These are phyloP conservation scores for Pipistrellus nathusii DNA, from an alignment of 2,797 vertebrate species.

Conservation along the genomic window DNA sequence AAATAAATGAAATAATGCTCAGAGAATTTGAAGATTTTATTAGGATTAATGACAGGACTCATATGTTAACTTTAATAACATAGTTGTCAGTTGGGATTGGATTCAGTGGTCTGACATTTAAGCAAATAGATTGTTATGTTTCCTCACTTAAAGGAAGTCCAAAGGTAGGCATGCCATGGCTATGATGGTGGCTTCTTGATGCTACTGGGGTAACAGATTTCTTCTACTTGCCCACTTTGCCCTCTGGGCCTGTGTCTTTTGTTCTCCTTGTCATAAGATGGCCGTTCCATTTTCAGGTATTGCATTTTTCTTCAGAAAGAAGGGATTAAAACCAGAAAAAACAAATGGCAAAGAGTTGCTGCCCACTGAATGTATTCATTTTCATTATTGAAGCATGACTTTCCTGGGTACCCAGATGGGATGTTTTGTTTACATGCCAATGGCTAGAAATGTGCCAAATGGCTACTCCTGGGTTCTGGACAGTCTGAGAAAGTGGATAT, in stretches of 20 bases:
- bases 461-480: background rate
- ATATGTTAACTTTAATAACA: background rate
- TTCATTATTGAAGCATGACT: background rate
- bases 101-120: background rate
- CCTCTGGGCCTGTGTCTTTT: background rate
- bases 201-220: accelerated
- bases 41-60: background rate
- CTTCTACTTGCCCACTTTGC: background rate
- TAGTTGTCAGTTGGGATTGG: background rate
- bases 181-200: accelerated
- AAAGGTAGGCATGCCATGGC: background rate
- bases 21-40: background rate
- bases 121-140: background rate
- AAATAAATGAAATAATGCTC: background rate
- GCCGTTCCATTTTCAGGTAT: background rate
- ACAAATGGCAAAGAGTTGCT: background rate
- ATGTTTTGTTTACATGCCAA: background rate
- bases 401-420: background rate
- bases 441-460: background rate
- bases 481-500: background rate
- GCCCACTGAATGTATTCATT: background rate
- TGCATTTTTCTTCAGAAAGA: background rate
- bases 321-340: background rate
- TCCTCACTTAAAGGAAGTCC: background rate
- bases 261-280: background rate